A percentile compares a stretch with the other conserved stretches of the same genome.
Conservation (phyloP, 1,140 invertebrate species). For the Drosophila nasuta region DNA sequence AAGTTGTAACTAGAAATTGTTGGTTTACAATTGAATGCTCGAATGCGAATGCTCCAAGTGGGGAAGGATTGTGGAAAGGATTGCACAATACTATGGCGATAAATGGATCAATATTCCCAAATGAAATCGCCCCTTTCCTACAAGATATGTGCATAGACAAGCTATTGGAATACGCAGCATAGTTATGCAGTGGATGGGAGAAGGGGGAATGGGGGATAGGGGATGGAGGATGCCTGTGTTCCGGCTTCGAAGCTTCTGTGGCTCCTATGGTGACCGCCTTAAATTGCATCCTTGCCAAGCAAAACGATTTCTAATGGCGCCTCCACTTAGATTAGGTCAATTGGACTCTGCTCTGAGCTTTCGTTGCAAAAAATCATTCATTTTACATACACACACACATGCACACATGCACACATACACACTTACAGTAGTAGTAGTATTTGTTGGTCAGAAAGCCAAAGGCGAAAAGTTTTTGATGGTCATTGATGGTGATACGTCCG, state of each 20-base stretch:
- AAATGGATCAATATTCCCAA: constrained; percentile 9
- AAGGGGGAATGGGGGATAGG: neutral
- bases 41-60: neutral
- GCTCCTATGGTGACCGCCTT: constrained; percentile 41
- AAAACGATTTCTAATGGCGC: constrained; percentile 81
- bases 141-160: neutral
- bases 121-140: neutral
- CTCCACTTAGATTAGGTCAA: constrained; percentile 58
- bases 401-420: neutral
- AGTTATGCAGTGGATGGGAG: neutral
- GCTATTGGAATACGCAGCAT: neutral
- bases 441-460: constrained; percentile 52
- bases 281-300: constrained; percentile 68
- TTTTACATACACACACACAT: constrained; percentile 19
- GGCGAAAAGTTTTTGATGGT: constrained; percentile 67
- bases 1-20: constrained; percentile 1
- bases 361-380: constrained; percentile 42
- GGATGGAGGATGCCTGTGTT: neutral
- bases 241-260: constrained; percentile 9
- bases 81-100: neutral
- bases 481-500: constrained; percentile 78
- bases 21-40: neutral
- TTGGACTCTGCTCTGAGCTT: constrained; percentile 41
- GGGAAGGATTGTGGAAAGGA: neutral
- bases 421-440: neutral